Conservation (phyloP, 2,113 vertebrate species). For the Chaenogobius annularis region DNA sequence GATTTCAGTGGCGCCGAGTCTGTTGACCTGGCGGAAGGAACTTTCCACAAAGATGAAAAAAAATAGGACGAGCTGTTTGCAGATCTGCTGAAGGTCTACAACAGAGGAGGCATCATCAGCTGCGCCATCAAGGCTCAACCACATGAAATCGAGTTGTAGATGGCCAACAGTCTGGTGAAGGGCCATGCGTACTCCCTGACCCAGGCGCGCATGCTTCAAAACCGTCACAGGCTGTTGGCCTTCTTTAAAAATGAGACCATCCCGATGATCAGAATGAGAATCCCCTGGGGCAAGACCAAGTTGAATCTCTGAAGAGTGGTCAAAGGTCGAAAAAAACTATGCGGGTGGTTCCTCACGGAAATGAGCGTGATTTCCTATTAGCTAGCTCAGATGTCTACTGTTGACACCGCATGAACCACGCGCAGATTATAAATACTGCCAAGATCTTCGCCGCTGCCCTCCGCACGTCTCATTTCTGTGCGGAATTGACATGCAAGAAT, state of each 20-base stretch:
- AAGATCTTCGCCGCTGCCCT: too few relatives aligned
- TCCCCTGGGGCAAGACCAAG: conserved; percentile 90
- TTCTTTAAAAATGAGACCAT: conserved; percentile 84
- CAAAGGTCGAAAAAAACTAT: too few relatives aligned
- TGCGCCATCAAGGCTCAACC: conserved; percentile 79
- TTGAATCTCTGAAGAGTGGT: too few relatives aligned
- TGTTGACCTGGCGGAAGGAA: conserved; percentile 79
- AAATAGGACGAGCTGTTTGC: conserved; percentile 85
- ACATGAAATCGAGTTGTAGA: conserved; percentile 74
- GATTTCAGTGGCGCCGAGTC: conserved; percentile 94
- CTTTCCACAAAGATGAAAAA: conserved; percentile 74
- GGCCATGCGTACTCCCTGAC: conserved; percentile 92
- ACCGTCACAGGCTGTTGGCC: conserved; percentile 79
- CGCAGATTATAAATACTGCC: too few relatives aligned
- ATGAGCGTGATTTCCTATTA: too few relatives aligned
- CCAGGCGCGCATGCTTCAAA: conserved; percentile 79
- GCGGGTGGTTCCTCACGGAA: too few relatives aligned
- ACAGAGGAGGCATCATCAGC: conserved; percentile 88
- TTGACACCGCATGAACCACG: too few relatives aligned
- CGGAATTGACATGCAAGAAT: too few relatives aligned
- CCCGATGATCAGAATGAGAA: conserved; percentile 90
- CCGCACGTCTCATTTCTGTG: too few relatives aligned
- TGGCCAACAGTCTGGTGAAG: conserved; percentile 81
- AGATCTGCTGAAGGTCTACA: conserved; percentile 84
- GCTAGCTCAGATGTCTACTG: too few relatives aligned